These are phyloP conservation scores for Crossaster papposus DNA, from an alignment of 53 echinoderm and acorn worm species.

Conservation along the genomic window DNA sequence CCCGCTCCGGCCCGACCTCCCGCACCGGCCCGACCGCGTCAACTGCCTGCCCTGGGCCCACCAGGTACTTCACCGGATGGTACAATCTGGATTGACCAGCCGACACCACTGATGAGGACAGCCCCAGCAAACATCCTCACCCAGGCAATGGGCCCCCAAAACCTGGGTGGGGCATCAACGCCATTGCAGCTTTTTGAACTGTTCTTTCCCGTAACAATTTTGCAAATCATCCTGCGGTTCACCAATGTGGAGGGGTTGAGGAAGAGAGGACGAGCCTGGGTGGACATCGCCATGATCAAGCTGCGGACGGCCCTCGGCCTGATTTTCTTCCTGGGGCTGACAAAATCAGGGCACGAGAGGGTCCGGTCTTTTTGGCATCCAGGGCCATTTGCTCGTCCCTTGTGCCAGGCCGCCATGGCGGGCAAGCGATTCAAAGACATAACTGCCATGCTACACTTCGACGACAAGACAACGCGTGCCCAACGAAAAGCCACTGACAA, in stretches of 20 bases:
- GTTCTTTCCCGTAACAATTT: neutral
- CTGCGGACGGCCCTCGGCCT: neutral
- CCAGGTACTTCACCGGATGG: neutral
- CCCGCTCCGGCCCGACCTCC: too few species aligned
- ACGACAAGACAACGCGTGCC: conserved; percentile 17
- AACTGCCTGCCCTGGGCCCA: too few species aligned
- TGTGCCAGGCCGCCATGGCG: conserved; percentile 29
- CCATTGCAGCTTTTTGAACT: neutral
- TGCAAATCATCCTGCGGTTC: neutral
- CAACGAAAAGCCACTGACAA: conserved; percentile 6
- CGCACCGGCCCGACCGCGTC: too few species aligned
- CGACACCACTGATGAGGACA: neutral
- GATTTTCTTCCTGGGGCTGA: neutral
- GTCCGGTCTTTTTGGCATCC: neutral
- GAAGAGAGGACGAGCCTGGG: neutral
- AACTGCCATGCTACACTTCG: conserved; percentile 14
- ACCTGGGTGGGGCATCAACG: conserved; percentile 1
- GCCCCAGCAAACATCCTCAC: neutral
- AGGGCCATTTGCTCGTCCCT: neutral
- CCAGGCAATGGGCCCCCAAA: neutral
- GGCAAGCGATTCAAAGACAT: conserved; percentile 5
- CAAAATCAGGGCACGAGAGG: neutral
- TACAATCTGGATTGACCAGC: neutral
- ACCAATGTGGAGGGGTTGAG: conserved; percentile 9
- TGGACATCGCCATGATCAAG: neutral